Conservation (phyloP, 2,888 invertebrate species). For the Osmoderma eremita region DNA sequence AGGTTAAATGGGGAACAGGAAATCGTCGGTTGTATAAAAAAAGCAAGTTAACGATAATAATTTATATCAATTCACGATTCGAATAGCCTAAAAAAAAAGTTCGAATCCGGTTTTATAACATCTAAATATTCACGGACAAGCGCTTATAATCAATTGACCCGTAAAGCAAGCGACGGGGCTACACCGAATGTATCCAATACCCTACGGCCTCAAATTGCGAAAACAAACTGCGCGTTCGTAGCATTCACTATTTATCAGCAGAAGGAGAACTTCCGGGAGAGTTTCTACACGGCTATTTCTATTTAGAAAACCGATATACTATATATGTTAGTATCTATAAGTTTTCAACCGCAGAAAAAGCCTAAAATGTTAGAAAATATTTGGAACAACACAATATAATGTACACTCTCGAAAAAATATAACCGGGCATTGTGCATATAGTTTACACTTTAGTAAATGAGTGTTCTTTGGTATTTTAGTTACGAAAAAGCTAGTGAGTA, state of each 20-base stretch:
- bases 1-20: too few species aligned
- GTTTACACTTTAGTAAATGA: too few species aligned
- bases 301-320: neutral
- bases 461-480: too few species aligned
- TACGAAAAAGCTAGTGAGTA: too few species aligned
- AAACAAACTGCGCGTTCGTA: conserved; percentile 6
- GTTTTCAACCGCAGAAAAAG: too few species aligned
- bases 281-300: conserved; percentile 1
- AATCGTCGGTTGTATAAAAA: too few species aligned
- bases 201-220: conserved; percentile 15
- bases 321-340: too few species aligned
- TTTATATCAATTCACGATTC: neutral
- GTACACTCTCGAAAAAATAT: too few species aligned
- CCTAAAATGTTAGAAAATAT: too few species aligned
- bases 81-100: conserved; percentile 20
- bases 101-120: conserved; percentile 25
- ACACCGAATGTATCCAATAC: conserved; percentile 11
- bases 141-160: conserved; percentile 19
- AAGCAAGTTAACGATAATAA: too few species aligned
- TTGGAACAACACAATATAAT: too few species aligned
- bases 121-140: neutral
- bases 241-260: neutral
- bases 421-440: too few species aligned
- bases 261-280: conserved; percentile 9
- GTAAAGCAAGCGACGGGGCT: conserved; percentile 9